phyloP scores from a whole-genome alignment of 2,888 invertebrate genomes.

The Cerceris rybyensis region DNA sequence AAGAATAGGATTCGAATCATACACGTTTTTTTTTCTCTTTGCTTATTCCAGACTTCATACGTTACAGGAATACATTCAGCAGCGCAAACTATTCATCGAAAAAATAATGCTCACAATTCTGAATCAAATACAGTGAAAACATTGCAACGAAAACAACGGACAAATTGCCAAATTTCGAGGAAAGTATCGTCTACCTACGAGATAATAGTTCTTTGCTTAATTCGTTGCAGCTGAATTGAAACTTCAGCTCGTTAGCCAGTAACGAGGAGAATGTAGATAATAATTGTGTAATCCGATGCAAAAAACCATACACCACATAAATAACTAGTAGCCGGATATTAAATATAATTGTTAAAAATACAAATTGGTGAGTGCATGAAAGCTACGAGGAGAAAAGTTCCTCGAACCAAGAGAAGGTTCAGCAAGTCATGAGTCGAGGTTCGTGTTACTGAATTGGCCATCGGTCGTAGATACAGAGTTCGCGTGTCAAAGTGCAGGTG shows the following conservation, averaged over 20 bases:
- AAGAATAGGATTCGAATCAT: neutral
- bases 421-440: slow-evolving; percentile 64
- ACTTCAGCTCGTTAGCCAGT: too few species aligned
- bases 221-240: too few species aligned
- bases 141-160: neutral
- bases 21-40: neutral
- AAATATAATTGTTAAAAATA: neutral
- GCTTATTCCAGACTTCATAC: slow-evolving; percentile 43
- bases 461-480: slow-evolving; percentile 58
- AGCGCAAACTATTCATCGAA: slow-evolving; percentile 10
- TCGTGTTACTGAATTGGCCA: slow-evolving; percentile 60
- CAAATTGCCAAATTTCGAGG: too few species aligned
- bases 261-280: too few species aligned
- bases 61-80: slow-evolving; percentile 60
- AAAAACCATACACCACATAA: too few species aligned
- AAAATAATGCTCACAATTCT: neutral
- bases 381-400: slow-evolving; percentile 47
- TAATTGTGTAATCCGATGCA: too few species aligned
- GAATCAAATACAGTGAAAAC: neutral
- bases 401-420: slow-evolving; percentile 24
- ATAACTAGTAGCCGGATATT: too few species aligned
- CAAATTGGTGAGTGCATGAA: neutral
- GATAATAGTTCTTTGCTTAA: too few species aligned
- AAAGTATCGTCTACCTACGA: too few species aligned
- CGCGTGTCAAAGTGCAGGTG: slow-evolving; percentile 76